Evolutionary conservation across 2,888 invertebrate species (phyloP).

Genomic region (Brachyptera risi): DNA sequence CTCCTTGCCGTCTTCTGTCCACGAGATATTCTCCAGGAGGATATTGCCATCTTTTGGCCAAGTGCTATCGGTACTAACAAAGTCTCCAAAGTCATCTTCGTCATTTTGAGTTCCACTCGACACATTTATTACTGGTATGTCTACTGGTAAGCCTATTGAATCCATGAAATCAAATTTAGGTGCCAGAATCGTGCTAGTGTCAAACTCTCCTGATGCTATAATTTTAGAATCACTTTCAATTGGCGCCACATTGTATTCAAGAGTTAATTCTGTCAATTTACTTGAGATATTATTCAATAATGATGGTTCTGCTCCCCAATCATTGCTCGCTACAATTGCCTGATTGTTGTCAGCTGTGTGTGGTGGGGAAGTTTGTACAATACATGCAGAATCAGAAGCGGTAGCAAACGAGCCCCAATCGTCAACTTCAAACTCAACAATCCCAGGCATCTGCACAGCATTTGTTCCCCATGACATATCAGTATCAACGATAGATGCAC

Average conservation of each 20-base stretch:
- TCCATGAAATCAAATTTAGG: no score
- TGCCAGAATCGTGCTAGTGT: no score
- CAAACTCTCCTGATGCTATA: no score
- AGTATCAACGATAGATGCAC: background rate
- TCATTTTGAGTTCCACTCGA: constrained; percentile 17
- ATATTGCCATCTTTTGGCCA: background rate
- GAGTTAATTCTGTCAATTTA: background rate
- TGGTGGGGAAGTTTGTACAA: no score
- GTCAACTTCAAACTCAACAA: constrained; percentile 23
- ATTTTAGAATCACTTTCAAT: no score
- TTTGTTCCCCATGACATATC: background rate
- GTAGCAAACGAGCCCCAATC: constrained; percentile 26
- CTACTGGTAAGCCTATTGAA: no score
- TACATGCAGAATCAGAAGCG: background rate
- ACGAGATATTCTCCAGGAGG: background rate
- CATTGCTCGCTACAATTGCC: background rate
- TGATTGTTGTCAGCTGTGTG: background rate
- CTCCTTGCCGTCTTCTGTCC: constrained; percentile 23
- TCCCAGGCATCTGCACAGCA: background rate
- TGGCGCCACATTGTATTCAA: no score
- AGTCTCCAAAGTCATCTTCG: constrained; percentile 35
- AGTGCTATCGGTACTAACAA: constrained; percentile 31
- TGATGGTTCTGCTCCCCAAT: background rate
- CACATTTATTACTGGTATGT: constrained; percentile 1
- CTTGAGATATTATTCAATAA: background rate